Base-by-base conservation (phyloP, 1,140 invertebrate species). In the Theocolax elegans region DNA sequence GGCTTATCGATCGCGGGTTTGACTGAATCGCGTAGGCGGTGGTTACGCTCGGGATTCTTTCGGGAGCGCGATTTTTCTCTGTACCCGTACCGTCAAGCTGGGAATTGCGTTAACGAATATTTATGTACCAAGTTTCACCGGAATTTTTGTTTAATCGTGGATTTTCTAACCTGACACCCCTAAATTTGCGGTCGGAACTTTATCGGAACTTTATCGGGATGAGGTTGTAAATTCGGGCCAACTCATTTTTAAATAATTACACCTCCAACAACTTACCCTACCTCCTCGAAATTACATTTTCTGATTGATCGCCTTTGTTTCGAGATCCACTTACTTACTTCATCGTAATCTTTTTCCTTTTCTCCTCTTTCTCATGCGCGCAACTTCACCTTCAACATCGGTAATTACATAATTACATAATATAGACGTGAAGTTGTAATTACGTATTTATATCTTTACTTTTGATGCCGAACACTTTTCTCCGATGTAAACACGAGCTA, bases 41-140 rank as follows among this genome's bases (percentile, higher is more conserved):
- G 40, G 23, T 67, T 49, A 40, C 31, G 19, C 27, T 9, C 12
- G 3, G 46, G 72, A 73, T 75, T 74, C 74, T 76, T 80, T 79
- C 73, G 68, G 72, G 53, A 71, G 71, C 72, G 59, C 72, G 49
- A 74, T 68, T 68, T 59, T 60, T 62, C 66, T 59, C 42, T 6
- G 27, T 3, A 17, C 19, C 44, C 21, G 21, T 23, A 25, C 15
- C 53, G n/a, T 67, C 53, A 48, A 25, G 29, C 40, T 13, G 13
- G 27, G 53, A 35, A 46, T 25, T 21, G 25, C 49, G 23, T 49
- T 71, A 71, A 71, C 62, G 31, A 59, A 51, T 71, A 71, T 71
- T 71, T 71, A 66, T 53, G 44, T 31, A 8, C 10, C 23, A 66
- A 71, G 53, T 71, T 71, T 15, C 54, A 9, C 23, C 38, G 35